phyloP scores from a whole-genome alignment of 2,113 vertebrate genomes.

The Stomatorhinus ivindoensis region DNA sequence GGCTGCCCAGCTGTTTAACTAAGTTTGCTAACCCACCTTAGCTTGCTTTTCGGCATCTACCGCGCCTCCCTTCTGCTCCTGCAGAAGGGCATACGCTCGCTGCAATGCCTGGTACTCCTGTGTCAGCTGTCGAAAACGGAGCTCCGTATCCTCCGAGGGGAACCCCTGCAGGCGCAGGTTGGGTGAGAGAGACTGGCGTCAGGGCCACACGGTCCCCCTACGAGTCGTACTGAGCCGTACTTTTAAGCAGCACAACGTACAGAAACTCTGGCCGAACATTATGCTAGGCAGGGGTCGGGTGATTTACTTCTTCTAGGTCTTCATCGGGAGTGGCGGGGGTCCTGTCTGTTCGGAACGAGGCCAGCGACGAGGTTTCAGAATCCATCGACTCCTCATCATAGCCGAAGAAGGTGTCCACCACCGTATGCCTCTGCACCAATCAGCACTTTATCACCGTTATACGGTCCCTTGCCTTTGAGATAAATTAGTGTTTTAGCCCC shows the following conservation, averaged over 20 bases:
- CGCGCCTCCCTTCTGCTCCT: constrained; percentile 90
- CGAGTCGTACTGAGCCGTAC: not conserved
- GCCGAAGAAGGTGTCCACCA: constrained; percentile 90
- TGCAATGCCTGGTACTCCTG: constrained; percentile 96
- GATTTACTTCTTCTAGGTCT: constrained; percentile 79
- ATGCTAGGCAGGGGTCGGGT: too few species aligned
- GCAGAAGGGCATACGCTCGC: constrained; percentile 88
- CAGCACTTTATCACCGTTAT: not conserved
- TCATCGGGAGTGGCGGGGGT: constrained; percentile 96
- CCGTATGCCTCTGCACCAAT: constrained; percentile 72
- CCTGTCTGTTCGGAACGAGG: constrained; percentile 85
- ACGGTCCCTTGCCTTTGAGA: not conserved
- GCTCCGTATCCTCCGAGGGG: constrained; percentile 86
- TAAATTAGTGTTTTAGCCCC: not conserved
- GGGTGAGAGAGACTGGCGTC: not conserved
- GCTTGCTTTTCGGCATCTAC: constrained; percentile 93
- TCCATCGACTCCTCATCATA: constrained; percentile 98
- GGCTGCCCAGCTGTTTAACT: not conserved
- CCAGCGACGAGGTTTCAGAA: constrained; percentile 90
- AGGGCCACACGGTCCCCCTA: not conserved
- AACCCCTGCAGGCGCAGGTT: constrained; percentile 61
- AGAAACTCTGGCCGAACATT: not conserved
- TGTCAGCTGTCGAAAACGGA: constrained; percentile 91
- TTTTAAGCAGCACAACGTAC: not conserved
- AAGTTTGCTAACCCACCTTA: constrained; percentile 60